Conservation (phyloP, 2,888 invertebrate genomes). For the Flexamia atlantica region DNA sequence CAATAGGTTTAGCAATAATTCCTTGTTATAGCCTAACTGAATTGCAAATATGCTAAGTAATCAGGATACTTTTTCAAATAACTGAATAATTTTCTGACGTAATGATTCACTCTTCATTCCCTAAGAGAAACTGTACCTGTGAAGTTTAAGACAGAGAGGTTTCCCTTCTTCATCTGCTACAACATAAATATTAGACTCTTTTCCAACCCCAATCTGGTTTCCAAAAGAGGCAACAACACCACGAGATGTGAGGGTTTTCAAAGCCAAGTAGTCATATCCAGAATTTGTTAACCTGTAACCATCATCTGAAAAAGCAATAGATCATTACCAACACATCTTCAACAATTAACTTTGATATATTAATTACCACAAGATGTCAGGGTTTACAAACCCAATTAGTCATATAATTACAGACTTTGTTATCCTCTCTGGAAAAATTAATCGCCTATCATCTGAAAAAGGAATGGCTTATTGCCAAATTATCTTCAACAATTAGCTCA, state of each 20-base stretch:
- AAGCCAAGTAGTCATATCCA: conserved; percentile 97
- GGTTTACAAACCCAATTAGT: too few relatives aligned
- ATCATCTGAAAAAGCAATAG: conserved; percentile 82
- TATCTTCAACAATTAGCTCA: too few relatives aligned
- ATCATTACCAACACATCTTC: background rate
- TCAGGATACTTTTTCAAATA: too few relatives aligned
- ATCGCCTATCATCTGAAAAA: too few relatives aligned
- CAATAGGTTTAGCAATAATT: too few relatives aligned
- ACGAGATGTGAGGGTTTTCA: conserved; percentile 90
- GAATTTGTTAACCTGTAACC: conserved; percentile 97
- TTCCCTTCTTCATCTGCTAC: conserved; percentile 89
- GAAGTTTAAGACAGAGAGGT: conserved; percentile 93
- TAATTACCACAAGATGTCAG: too few relatives aligned
- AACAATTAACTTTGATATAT: background rate
- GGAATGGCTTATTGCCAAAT: too few relatives aligned
- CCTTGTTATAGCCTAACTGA: too few relatives aligned
- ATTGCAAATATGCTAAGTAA: too few relatives aligned
- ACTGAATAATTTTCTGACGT: too few relatives aligned
- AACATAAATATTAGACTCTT: conserved; percentile 98
- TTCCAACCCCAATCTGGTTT: conserved; percentile 99
- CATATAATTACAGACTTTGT: background rate
- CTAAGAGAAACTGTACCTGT: conserved; percentile 78
- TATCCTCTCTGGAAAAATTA: background rate
- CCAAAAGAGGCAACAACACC: conserved; percentile 92
- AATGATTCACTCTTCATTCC: too few relatives aligned